Conservation (phyloP, 2,113 vertebrate genomes). For the Semnopithecus entellus region DNA sequence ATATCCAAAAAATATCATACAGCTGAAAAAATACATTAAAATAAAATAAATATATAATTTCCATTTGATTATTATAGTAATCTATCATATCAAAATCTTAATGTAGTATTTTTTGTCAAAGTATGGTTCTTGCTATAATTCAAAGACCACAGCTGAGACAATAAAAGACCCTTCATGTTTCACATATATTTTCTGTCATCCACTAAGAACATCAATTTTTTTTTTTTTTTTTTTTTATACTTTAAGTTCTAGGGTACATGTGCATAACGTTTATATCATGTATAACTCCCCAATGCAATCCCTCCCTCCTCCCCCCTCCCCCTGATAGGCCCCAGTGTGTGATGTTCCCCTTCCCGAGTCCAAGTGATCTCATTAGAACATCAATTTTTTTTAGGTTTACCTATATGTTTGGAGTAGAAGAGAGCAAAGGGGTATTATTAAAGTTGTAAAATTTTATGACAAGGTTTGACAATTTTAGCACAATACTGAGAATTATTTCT, state of each 20-base stretch:
- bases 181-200: slow-evolving; percentile 15
- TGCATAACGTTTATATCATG: too few species aligned
- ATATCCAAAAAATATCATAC: slow-evolving; percentile 2
- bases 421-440: background rate
- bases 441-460: slow-evolving; percentile 32
- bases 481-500: slow-evolving; percentile 15
- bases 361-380: too few species aligned
- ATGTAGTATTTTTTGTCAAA: slow-evolving; percentile 19
- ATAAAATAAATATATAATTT: slow-evolving; percentile 54
- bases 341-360: too few species aligned
- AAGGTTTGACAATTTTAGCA: slow-evolving; percentile 26
- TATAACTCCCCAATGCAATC: too few species aligned
- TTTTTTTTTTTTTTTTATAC: too few species aligned
- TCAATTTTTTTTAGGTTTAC: background rate
- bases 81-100: slow-evolving; percentile 44
- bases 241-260: too few species aligned
- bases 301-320: too few species aligned
- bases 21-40: slow-evolving; percentile 12
- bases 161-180: slow-evolving; percentile 20
- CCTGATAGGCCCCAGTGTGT: too few species aligned
- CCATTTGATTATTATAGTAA: slow-evolving; percentile 40
- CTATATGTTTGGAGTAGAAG: background rate
- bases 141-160: slow-evolving; percentile 30
- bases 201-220: background rate
- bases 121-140: background rate